Conservation (phyloP, 2,797 vertebrate species). For the Semotilus atromaculatus region DNA sequence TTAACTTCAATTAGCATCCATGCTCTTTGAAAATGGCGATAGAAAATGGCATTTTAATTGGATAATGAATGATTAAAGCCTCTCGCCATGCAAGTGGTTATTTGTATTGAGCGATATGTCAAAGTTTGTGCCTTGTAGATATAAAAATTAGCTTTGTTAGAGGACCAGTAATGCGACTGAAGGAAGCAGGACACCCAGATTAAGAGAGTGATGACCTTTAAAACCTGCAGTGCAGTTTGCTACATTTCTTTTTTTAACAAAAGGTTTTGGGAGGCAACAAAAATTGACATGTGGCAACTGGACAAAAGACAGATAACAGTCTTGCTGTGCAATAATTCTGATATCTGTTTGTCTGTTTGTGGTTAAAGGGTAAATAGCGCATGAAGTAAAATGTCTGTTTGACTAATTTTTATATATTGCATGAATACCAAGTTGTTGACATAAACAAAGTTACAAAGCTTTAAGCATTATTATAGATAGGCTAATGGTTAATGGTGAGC, state of each 20-base stretch:
- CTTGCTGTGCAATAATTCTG: background rate
- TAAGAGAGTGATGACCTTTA: conserved; percentile 59
- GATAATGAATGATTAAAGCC: conserved; percentile 59
- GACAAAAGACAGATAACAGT: conserved; percentile 6
- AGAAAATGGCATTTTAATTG: conserved; percentile 59
- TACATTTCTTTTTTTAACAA: conserved; percentile 4
- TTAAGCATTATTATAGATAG: background rate
- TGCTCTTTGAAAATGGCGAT: conserved; percentile 54
- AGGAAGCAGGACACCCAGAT: conserved; percentile 36
- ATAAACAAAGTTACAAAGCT: background rate
- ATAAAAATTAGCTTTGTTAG: conserved; percentile 45
- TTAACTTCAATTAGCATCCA: conserved; percentile 57
- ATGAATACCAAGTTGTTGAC: background rate
- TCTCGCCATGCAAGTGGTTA: conserved; percentile 31
- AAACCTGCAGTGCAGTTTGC: conserved; percentile 40
- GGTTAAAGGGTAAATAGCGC: background rate
- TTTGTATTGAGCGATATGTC: conserved; percentile 54
- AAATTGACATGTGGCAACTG: conserved; percentile 4
- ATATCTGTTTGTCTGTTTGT: background rate
- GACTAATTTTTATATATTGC: background rate
- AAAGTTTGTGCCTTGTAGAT: conserved; percentile 48
- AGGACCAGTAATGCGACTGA: conserved; percentile 29
- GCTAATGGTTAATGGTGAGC: background rate
- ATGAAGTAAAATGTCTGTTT: background rate
- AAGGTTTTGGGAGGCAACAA: background rate